Base-by-base conservation (phyloP, 2,113 vertebrate genomes). In the Symphodus melops region DNA sequence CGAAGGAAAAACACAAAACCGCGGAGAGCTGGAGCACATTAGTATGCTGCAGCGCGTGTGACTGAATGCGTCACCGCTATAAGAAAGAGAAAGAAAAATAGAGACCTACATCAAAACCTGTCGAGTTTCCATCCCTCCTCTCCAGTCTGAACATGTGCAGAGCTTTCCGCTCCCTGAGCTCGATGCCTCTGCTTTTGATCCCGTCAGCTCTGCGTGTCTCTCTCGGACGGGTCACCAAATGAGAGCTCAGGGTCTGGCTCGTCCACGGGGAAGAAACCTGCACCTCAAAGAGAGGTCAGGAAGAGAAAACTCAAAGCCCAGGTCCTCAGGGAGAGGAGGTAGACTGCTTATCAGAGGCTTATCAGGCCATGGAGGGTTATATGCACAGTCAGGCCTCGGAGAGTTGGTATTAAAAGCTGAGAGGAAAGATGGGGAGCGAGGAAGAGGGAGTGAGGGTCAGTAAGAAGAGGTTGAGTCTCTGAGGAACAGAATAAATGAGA, bases 261-360 rank as follows among this genome's bases (percentile, higher is more conserved):
- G 67, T 90, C 83, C 86, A 66, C 76, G 21, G 87, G 87, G 82
- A 89, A 75, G 69, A 60, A 82, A 71, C 77, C 81, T 37, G 61
- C 67, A 84, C 83, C 89, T 89, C 88, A 89, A 88, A 89, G 85
- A 81, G 81, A 80, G 85, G 84, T 88, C 85, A 77, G 70, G 55
- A 54, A 71, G 33, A 84, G 72, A 82, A 82, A 83, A 79, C 72
- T 79, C 73, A 81, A 83, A 76, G 61, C 44, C 53, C 9, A 7
- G 63, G 56, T 86, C 80, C 82, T 64, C n/a, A 20, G 79, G 81
- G 86, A 87, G 59, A 83, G 53, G 23, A 88, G 72, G 74, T 33
- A 21, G 74, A 60, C 83, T 81, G 65, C 77, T 86, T 88, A 87
- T 89, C 81, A 60, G 75, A 81, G 79, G 85, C 79, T 89, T 86